Conservation (phyloP, 2,113 vertebrate species). For the Uropsilus gracilis region DNA sequence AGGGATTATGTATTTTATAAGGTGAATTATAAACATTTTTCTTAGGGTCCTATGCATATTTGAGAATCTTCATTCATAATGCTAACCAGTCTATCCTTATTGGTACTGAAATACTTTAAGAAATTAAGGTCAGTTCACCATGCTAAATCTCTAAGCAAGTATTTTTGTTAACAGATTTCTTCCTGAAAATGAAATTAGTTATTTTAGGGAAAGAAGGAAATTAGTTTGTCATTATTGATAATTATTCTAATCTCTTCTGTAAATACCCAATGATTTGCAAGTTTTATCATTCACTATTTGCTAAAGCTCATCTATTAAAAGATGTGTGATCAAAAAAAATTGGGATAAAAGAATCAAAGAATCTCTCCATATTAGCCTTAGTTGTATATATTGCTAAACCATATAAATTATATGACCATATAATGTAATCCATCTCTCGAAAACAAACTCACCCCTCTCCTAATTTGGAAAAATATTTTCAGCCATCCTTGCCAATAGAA, state of each 20-base stretch:
- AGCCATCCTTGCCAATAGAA: neutral
- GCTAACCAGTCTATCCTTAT: neutral
- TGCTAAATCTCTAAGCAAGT: neutral
- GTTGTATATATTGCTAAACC: neutral
- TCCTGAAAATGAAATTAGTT: conserved; percentile 27
- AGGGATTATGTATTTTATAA: neutral
- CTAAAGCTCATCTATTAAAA: conserved; percentile 7
- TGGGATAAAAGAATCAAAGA: neutral
- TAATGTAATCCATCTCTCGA: neutral
- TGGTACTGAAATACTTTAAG: neutral
- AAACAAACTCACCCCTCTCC: neutral
- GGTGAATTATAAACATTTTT: neutral
- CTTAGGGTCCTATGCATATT: accelerated
- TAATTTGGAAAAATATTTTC: conserved; percentile 10
- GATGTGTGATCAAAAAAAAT: neutral
- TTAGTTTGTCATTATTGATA: neutral
- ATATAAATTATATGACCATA: neutral
- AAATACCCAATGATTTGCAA: neutral
- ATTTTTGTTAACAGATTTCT: neutral
- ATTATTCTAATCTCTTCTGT: neutral
- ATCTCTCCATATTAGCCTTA: neutral
- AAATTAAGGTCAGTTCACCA: neutral
- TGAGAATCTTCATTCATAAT: neutral
- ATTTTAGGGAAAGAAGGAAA: no score
- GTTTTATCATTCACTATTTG: neutral